These are phyloP conservation scores for Monochamus alternatus DNA, from an alignment of 2,888 invertebrate species.

Conservation along the genomic window DNA sequence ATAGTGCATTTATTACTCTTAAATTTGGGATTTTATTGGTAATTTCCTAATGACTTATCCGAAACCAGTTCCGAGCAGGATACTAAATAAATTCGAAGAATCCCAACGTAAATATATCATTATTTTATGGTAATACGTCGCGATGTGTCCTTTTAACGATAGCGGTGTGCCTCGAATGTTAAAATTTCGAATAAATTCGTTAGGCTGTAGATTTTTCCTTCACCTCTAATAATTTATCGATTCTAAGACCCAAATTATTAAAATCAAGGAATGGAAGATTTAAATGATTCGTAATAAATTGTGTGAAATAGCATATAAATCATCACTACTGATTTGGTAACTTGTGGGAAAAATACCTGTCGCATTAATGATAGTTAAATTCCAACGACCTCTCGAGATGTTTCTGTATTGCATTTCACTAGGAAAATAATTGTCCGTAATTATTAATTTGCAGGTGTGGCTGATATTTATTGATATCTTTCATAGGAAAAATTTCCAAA, in stretches of 20 bases:
- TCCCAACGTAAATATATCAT: constrained; percentile 26
- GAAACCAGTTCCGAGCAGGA: constrained; percentile 25
- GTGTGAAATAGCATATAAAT: not conserved
- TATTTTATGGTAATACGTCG: constrained; percentile 24
- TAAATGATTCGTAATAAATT: constrained; percentile 13
- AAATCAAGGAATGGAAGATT: not conserved
- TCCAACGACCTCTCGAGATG: not conserved
- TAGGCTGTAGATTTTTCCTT: constrained; percentile 14
- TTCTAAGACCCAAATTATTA: not conserved
- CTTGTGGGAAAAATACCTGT: constrained; percentile 8
- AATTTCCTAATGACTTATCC: constrained; percentile 20
- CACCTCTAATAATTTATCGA: not conserved
- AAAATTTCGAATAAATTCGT: constrained; percentile 19
- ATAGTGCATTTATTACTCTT: constrained; percentile 26
- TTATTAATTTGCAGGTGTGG: too few species aligned
- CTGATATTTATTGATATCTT: too few species aligned
- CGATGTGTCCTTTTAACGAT: constrained; percentile 21
- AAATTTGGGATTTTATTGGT: constrained; percentile 30
- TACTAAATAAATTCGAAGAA: constrained; percentile 19
- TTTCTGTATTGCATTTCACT: not conserved
- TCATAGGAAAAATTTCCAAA: too few species aligned
- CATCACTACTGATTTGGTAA: not conserved
- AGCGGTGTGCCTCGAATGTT: not conserved
- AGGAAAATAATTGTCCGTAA: too few species aligned
- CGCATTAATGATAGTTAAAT: not conserved